These are phyloP conservation scores for Molorchus minor DNA, from an alignment of 2,888 invertebrate genomes.

Conservation along the genomic window DNA sequence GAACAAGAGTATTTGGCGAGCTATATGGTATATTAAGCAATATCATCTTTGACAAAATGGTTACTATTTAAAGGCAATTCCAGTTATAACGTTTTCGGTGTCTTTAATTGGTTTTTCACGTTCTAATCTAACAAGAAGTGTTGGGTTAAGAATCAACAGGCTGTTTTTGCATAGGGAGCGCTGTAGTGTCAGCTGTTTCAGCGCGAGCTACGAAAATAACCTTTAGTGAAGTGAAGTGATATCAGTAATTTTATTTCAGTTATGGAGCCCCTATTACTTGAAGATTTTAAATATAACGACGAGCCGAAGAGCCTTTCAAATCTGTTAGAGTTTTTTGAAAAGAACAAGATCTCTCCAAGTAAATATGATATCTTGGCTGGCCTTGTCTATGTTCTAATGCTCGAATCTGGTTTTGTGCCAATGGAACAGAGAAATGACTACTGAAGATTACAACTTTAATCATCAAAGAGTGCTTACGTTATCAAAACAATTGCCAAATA, in stretches of 20 bases:
- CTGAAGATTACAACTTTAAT: slow-evolving; percentile 48
- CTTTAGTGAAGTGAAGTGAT: slow-evolving; percentile 18
- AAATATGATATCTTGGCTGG: slow-evolving; percentile 55
- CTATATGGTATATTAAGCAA: background rate
- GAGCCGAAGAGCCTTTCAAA: slow-evolving; percentile 52
- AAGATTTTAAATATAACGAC: slow-evolving; percentile 51
- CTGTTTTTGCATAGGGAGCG: slow-evolving; percentile 37
- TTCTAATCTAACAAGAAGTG: slow-evolving; percentile 8
- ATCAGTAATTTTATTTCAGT: slow-evolving; percentile 51
- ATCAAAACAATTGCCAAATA: slow-evolving; percentile 45
- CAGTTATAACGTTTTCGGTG: too few relatives aligned
- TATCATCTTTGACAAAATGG: too few relatives aligned
- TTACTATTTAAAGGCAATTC: too few relatives aligned
- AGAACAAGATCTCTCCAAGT: slow-evolving; percentile 24
- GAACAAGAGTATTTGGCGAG: slow-evolving; percentile 8
- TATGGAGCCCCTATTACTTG: slow-evolving; percentile 56
- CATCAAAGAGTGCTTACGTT: slow-evolving; percentile 47
- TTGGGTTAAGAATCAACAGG: slow-evolving; percentile 45
- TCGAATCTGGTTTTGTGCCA: slow-evolving; percentile 59
- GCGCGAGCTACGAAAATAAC: slow-evolving; percentile 17
- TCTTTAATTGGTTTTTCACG: background rate
- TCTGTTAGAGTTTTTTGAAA: slow-evolving; percentile 47
- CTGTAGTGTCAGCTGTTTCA: slow-evolving; percentile 25
- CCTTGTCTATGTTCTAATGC: slow-evolving; percentile 57
- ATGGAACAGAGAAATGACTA: slow-evolving; percentile 39